These are phyloP conservation scores for Steinernema hermaphroditum DNA, from an alignment of 2,888 invertebrate genomes.

Conservation along the genomic window DNA sequence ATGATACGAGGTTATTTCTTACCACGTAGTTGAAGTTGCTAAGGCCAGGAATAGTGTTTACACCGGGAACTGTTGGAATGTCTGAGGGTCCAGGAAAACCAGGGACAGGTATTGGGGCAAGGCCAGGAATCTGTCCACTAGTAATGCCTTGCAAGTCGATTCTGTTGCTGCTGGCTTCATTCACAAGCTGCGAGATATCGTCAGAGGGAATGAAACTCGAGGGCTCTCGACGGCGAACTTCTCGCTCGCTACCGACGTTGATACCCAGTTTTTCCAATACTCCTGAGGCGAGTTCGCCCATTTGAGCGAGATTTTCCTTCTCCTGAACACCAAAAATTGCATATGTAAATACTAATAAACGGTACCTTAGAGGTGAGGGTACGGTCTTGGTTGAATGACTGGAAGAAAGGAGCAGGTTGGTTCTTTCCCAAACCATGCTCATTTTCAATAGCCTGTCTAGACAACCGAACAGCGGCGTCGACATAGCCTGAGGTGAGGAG, in stretches of 20 bases:
- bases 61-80: slow-evolving; percentile 66
- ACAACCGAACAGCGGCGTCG: slow-evolving; percentile 7
- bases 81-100: slow-evolving; percentile 65
- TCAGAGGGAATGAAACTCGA: slow-evolving; percentile 52
- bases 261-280: slow-evolving; percentile 63
- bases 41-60: slow-evolving; percentile 67
- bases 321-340: slow-evolving; percentile 30
- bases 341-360: neutral
- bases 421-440: slow-evolving; percentile 6
- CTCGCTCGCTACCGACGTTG: slow-evolving; percentile 39
- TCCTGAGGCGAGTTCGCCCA: slow-evolving; percentile 60
- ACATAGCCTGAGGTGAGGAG: slow-evolving; percentile 29
- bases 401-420: slow-evolving; percentile 24
- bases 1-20: neutral
- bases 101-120: slow-evolving; percentile 63
- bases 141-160: slow-evolving; percentile 62
- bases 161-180: slow-evolving; percentile 58
- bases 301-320: slow-evolving; percentile 45
- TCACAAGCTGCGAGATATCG: slow-evolving; percentile 59
- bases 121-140: slow-evolving; percentile 60
- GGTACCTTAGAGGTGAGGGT: slow-evolving; percentile 15
- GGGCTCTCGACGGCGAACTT: slow-evolving; percentile 47
- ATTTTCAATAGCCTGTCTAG: neutral
- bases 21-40: slow-evolving; percentile 67
- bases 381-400: slow-evolving; percentile 3